phyloP scores from a whole-genome alignment of 92 coral and sea anemone genomes.

The Bergia puertoricense region DNA sequence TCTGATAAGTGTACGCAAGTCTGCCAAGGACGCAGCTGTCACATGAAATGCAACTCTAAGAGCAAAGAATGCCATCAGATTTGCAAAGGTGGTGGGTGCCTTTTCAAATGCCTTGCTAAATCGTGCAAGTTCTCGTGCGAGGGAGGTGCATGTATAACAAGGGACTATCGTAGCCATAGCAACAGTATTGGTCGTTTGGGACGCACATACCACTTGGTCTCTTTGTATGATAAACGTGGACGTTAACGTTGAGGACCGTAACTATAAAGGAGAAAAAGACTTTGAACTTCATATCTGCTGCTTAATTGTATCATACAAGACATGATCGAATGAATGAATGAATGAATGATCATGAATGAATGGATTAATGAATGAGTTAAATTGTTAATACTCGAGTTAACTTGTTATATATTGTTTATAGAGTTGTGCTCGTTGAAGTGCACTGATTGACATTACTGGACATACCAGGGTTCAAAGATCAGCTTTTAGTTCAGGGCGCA shows the following conservation, averaged over 20 bases:
- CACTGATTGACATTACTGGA: too few species aligned
- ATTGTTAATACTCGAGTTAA: too few species aligned
- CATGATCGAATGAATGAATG: not conserved
- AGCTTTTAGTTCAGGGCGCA: too few species aligned
- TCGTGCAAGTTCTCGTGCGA: constrained; percentile 63
- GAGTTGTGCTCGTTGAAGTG: too few species aligned
- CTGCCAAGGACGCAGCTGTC: constrained; percentile 75
- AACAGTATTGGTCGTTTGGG: constrained; percentile 17
- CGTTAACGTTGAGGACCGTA: constrained; percentile 7
- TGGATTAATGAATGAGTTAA: too few species aligned
- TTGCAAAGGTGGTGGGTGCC: constrained; percentile 73
- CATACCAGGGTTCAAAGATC: too few species aligned
- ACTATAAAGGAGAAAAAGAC: not conserved
- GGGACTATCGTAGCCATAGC: constrained; percentile 8
- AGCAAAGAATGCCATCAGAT: constrained; percentile 74
- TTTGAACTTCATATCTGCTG: too few species aligned
- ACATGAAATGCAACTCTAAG: constrained; percentile 72
- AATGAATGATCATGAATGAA: not conserved
- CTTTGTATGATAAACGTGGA: constrained; percentile 27
- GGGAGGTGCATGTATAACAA: constrained; percentile 53
- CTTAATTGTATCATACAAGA: too few species aligned
- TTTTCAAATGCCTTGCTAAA: constrained; percentile 75
- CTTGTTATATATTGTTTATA: too few species aligned
- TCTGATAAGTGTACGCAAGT: constrained; percentile 71
- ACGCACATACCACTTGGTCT: constrained; percentile 27